Base-by-base conservation (phyloP, 1,140 invertebrate genomes). In the Eupristina koningsbergeri region DNA sequence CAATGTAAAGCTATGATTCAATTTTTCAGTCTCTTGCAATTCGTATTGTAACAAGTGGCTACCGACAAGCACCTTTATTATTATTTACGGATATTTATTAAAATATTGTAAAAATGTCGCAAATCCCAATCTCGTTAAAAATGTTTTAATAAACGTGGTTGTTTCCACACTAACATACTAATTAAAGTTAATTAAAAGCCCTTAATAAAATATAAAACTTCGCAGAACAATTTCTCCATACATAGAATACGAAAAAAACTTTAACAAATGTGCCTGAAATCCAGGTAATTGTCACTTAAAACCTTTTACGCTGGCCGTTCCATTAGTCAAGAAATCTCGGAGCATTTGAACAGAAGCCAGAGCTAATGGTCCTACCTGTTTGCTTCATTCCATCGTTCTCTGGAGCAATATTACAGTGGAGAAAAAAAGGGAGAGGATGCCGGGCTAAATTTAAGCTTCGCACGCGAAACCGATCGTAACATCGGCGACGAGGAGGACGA, bases 281-380 rank as follows among this genome's bases (percentile, higher is more conserved):
- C n/a, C 67, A 41, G 3, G 36, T 71, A 71, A 71, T 71, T 71
- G 67, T 71, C 67, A n/a, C 36, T 71, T 71, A 71, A 71, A 22
- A n/a, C n/a, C 36, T 71, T 69, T 71, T 71, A 71, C 36, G 3
- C 36, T 19, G 22, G 39, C 22, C 67, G 26, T 41, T 71, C 36
- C 67, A 71, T 71, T 71, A 71, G 36, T 71, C 67, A 71, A n/a
- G 39, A 71, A 71, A 41, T 71, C 39, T 36, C 36, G 67, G 26
- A 41, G 36, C 36, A 71, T 71, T 71, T 41, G 67, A 71, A 71
- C 67, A 71, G 67, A 41, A 71, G 67, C 39, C 67, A 41, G 0
- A n/a, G 39, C 67, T 71, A 71, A 41, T 71, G 67, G 36, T 71
- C 67, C 64, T 71, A 71, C 67, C 67, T 71, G 69, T 73, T 41